A percentile compares a stretch with the other conserved stretches of the same genome.
phyloP scores from a whole-genome alignment of 2,888 invertebrate genomes.

The Oxytorus armatus region DNA sequence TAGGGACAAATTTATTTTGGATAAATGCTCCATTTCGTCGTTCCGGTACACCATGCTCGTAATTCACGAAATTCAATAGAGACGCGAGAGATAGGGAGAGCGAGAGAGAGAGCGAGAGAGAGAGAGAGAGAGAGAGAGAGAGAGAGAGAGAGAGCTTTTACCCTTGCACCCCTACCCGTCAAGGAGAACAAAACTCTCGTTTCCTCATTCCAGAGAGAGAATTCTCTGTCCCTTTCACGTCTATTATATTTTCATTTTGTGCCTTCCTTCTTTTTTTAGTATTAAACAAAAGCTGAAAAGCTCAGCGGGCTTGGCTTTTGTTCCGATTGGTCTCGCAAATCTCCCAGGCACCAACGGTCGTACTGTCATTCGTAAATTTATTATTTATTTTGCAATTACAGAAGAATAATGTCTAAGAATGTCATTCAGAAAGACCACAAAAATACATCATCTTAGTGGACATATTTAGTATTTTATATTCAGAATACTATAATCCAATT shows the following conservation, averaged over 20 bases:
- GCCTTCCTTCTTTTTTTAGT: slow-evolving; percentile 34
- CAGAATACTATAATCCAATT: too few relatives aligned
- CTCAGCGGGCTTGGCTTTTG: slow-evolving; percentile 19
- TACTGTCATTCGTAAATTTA: slow-evolving; percentile 19
- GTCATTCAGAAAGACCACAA: too few relatives aligned
- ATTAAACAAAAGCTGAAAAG: slow-evolving; percentile 33
- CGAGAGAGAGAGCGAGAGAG: slow-evolving; percentile 14
- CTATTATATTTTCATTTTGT: slow-evolving; percentile 37
- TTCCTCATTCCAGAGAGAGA: too few relatives aligned
- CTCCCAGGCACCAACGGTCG: slow-evolving; percentile 2
- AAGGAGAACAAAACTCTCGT: slow-evolving; percentile 35
- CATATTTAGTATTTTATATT: too few relatives aligned
- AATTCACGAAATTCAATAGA: slow-evolving; percentile 55
- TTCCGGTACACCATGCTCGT: neutral
- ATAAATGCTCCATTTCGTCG: slow-evolving; percentile 13
- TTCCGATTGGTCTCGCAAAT: slow-evolving; percentile 32
- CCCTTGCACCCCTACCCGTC: too few relatives aligned
- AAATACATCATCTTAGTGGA: too few relatives aligned
- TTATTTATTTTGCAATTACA: neutral
- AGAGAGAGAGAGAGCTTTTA: slow-evolving; percentile 28
- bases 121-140: slow-evolving; percentile 15
- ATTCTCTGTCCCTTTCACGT: slow-evolving; percentile 8
- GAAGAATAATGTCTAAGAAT: slow-evolving; percentile 13
- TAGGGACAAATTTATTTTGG: slow-evolving; percentile 32
- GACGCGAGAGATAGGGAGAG: neutral